Evolutionary conservation across 92 coral and sea anemone genomes (phyloP).

Genomic region (Chrysogorgia sp.): DNA sequence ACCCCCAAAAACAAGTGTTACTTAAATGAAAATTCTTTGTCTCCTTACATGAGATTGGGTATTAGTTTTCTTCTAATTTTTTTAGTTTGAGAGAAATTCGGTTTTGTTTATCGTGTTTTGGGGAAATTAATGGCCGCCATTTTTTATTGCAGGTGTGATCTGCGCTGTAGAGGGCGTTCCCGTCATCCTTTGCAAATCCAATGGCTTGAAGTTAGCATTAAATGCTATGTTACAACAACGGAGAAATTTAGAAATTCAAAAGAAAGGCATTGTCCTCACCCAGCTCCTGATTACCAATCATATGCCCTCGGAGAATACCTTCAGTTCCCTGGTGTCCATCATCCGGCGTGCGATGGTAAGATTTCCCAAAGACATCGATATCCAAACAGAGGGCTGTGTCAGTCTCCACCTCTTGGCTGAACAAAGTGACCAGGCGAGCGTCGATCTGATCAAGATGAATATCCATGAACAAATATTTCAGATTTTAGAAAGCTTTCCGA

Average conservation of each 20-base stretch:
- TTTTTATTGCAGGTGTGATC: conserved; percentile 72
- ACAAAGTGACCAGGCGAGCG: conserved; percentile 65
- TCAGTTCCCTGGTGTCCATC: conserved; percentile 53
- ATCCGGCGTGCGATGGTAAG: conserved; percentile 67
- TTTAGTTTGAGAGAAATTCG: too few relatives aligned
- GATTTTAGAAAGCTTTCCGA: conserved; percentile 70
- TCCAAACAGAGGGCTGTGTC: conserved; percentile 82
- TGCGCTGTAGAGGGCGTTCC: conserved; percentile 77
- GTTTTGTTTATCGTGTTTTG: not conserved
- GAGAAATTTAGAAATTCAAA: conserved; percentile 66
- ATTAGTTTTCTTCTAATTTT: too few relatives aligned
- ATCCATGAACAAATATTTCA: conserved; percentile 82
- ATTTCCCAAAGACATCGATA: conserved; percentile 60
- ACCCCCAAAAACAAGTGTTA: too few relatives aligned
- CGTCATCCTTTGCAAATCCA: conserved; percentile 63
- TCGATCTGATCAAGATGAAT: conserved; percentile 67
- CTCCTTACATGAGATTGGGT: too few relatives aligned
- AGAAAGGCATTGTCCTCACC: conserved; percentile 72
- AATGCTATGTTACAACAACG: conserved; percentile 64
- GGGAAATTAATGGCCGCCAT: not conserved
- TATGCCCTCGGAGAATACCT: conserved; percentile 55
- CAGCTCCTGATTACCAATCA: conserved; percentile 69
- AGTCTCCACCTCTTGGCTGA: conserved; percentile 78
- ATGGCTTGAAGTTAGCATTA: conserved; percentile 53
- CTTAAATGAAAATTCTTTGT: too few relatives aligned